These are phyloP conservation scores for Eudemis profundana DNA, from an alignment of 2,888 invertebrate species.

Conservation along the genomic window DNA sequence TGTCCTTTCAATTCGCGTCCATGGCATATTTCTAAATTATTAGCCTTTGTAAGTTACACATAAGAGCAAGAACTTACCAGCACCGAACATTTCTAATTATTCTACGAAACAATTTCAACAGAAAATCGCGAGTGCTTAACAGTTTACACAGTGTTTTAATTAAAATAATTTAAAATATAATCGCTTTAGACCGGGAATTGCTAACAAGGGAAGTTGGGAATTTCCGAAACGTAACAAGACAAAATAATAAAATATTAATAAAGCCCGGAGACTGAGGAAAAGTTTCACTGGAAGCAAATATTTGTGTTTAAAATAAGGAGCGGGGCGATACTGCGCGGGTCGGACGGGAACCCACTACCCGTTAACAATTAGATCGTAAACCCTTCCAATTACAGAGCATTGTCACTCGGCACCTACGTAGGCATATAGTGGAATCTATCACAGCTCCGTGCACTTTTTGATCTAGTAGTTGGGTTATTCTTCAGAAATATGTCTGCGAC, in stretches of 20 bases:
- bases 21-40: conserved; percentile 5
- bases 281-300: conserved; percentile 80
- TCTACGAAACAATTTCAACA: conserved; percentile 63
- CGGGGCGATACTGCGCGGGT: conserved; percentile 68
- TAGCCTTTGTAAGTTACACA: conserved; percentile 13
- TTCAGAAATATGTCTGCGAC: background rate
- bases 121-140: conserved; percentile 56
- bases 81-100: conserved; percentile 54
- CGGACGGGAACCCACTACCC: conserved; percentile 61
- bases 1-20: background rate
- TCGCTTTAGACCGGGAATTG: conserved; percentile 80
- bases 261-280: conserved; percentile 80
- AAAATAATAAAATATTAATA: conserved; percentile 86
- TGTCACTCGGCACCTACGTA: conserved; percentile 5
- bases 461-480: background rate
- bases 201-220: conserved; percentile 81
- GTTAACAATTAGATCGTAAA: conserved; percentile 51
- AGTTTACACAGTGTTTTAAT: conserved; percentile 83
- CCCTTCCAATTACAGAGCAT: conserved; percentile 30
- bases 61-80: conserved; percentile 24
- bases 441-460: background rate
- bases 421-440: no score
- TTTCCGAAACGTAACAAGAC: conserved; percentile 81
- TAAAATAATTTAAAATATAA: conserved; percentile 85
- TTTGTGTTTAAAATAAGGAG: conserved; percentile 84